Evolutionary conservation across 1,140 invertebrate species (phyloP).

Genomic region (Ylistrum balloti): DNA sequence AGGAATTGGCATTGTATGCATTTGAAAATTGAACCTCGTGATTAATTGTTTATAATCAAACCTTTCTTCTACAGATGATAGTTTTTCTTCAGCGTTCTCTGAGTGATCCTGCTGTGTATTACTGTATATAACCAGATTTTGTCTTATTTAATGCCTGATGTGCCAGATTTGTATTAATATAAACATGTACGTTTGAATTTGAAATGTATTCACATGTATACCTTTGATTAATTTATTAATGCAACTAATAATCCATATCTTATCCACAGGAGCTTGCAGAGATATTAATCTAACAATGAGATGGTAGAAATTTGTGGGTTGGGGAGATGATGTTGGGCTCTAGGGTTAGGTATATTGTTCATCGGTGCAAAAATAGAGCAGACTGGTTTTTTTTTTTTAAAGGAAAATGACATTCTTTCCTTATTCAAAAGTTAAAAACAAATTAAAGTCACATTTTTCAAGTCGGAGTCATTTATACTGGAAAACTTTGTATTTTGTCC

Average conservation of each 20-base stretch:
- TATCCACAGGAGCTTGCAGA: neutral
- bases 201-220: neutral
- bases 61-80: neutral
- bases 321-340: too few relatives aligned
- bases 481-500: too few relatives aligned
- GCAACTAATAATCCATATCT: neutral
- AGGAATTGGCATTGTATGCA: neutral
- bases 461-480: too few relatives aligned
- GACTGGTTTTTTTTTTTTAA: too few relatives aligned
- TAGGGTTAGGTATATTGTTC: too few relatives aligned
- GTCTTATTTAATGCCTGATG: neutral
- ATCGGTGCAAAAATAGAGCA: too few relatives aligned
- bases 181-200: neutral
- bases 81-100: neutral
- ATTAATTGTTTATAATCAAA: slow-evolving; percentile 13
- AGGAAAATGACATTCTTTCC: too few relatives aligned
- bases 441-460: too few relatives aligned
- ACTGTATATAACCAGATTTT: neutral
- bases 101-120: neutral
- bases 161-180: slow-evolving; percentile 1
- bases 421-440: too few relatives aligned
- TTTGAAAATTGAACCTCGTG: neutral
- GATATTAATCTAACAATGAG: too few relatives aligned
- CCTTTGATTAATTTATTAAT: neutral
- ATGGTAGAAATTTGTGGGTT: too few relatives aligned